phyloP scores from a whole-genome alignment of 2,888 invertebrate species.

The Tenthredo livida region DNA sequence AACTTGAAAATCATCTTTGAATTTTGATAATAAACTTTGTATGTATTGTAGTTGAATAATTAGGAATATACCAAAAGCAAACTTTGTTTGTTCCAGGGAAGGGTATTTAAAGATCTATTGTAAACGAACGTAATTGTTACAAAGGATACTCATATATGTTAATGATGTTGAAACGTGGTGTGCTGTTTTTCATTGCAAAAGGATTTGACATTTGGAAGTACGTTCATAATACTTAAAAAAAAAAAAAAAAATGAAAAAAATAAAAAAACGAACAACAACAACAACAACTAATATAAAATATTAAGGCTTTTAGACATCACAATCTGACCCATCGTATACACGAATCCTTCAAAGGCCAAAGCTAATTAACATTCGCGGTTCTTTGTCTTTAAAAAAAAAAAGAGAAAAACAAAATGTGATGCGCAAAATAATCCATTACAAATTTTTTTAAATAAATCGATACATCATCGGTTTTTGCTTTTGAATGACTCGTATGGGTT shows the following conservation, averaged over 20 bases:
- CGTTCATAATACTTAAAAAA: slow-evolving; percentile 59
- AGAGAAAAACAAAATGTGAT: slow-evolving; percentile 25
- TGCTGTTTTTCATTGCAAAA: slow-evolving; percentile 74
- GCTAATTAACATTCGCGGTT: slow-evolving; percentile 44
- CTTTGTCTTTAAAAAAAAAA: slow-evolving; percentile 30
- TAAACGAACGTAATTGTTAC: slow-evolving; percentile 54
- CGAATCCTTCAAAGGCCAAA: slow-evolving; percentile 29
- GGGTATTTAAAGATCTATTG: slow-evolving; percentile 64
- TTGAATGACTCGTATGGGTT: slow-evolving; percentile 1
- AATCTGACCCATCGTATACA: neutral
- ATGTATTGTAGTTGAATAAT: neutral
- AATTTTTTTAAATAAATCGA: neutral
- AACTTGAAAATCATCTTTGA: slow-evolving; percentile 9
- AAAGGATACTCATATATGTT: slow-evolving; percentile 60
- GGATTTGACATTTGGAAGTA: slow-evolving; percentile 77
- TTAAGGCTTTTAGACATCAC: slow-evolving; percentile 31
- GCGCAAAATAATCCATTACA: neutral
- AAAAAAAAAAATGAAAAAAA: neutral
- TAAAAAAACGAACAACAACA: neutral
- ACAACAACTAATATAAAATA: slow-evolving; percentile 13
- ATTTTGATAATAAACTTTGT: neutral
- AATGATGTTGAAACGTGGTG: slow-evolving; percentile 74
- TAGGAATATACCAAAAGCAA: slow-evolving; percentile 47
- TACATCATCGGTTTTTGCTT: slow-evolving; percentile 2
- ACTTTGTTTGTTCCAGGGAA: slow-evolving; percentile 72